Percentiles rank a stretch among this genome's conserved stretches.
Conservation (phyloP, 2,888 invertebrate species). For the Meliscaeva auricollis region DNA sequence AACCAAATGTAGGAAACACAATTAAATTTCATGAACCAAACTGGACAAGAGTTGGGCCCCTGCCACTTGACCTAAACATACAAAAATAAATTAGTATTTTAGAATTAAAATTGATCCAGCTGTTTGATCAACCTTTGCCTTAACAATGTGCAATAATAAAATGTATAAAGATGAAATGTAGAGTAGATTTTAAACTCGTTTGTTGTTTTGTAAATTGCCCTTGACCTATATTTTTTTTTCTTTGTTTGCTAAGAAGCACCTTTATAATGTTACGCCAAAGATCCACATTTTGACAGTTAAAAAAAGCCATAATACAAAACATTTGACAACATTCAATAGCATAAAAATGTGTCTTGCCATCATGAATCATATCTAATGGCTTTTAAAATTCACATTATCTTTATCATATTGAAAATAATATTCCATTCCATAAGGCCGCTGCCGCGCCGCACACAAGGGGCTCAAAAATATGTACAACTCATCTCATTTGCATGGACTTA, state of each 20-base stretch:
- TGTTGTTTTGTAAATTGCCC: not conserved
- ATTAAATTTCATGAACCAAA: no score
- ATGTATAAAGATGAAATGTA: no score
- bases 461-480: constrained; percentile 28
- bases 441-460: not conserved
- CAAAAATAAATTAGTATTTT: no score
- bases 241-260: not conserved
- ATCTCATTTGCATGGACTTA: constrained; percentile 63
- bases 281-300: not conserved
- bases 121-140: no score
- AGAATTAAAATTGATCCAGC: no score
- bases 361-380: constrained; percentile 33
- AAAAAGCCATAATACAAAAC: not conserved
- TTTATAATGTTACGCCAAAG: not conserved
- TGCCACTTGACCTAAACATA: no score
- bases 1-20: no score
- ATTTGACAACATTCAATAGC: constrained; percentile 24
- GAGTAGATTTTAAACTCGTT: not conserved
- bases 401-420: constrained; percentile 37
- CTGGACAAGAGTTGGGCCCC: no score
- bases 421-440: constrained; percentile 25
- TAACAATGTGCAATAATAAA: no score
- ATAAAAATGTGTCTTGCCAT: constrained; percentile 29
- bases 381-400: constrained; percentile 31
- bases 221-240: not conserved